Evolutionary conservation across 2,113 vertebrate genomes (phyloP).

Genomic region (Riparia riparia): DNA sequence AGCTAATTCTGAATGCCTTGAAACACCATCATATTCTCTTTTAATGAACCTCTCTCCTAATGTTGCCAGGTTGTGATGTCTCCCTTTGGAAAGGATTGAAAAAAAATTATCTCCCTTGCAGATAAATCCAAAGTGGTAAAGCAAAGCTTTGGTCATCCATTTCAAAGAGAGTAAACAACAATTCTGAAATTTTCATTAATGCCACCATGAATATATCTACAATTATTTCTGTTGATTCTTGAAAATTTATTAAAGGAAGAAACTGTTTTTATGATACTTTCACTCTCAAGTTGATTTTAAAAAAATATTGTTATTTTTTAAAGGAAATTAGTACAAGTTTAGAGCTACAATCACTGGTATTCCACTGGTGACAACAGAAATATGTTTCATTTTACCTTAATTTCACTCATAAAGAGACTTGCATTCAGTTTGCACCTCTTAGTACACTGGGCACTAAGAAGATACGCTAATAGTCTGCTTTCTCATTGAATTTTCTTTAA

Average conservation of each 20-base stretch:
- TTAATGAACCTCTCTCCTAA: neutral
- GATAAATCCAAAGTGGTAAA: neutral
- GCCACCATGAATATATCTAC: neutral
- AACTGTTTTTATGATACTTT: neutral
- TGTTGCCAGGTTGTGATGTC: neutral
- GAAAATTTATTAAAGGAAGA: neutral
- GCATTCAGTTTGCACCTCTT: neutral
- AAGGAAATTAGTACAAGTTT: neutral
- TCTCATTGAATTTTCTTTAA: neutral
- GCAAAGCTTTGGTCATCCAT: neutral
- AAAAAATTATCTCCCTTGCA: neutral
- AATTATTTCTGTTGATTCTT: neutral
- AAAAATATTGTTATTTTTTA: neutral
- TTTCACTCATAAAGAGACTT: neutral
- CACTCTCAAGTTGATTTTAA: neutral
- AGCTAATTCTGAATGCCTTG: neutral
- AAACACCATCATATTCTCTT: neutral
- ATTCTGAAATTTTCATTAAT: neutral
- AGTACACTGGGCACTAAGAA: neutral
- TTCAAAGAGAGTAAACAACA: neutral
- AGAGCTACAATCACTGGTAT: neutral
- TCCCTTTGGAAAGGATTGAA: neutral
- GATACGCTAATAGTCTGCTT: neutral
- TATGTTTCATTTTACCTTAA: neutral
- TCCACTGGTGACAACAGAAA: neutral